phyloP scores from a whole-genome alignment of 2,888 invertebrate genomes.

The Tipula unca region DNA sequence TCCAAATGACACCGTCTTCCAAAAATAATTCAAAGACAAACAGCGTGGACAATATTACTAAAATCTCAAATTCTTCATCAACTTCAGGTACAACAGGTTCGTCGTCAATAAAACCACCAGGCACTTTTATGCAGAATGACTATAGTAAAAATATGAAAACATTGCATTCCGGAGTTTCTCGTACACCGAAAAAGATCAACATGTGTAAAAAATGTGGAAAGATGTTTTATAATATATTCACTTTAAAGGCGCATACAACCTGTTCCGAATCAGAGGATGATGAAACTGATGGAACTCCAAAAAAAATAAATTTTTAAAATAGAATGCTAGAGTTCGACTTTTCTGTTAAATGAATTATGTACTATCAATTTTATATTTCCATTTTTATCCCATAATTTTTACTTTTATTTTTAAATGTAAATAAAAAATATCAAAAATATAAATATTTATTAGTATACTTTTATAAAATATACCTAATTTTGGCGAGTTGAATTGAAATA shows the following conservation, averaged over 20 bases:
- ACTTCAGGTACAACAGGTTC: not conserved
- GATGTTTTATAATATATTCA: not conserved
- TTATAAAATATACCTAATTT: too few relatives aligned
- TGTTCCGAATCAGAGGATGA: not conserved
- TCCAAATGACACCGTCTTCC: not conserved
- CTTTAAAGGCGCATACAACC: not conserved
- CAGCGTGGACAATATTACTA: not conserved
- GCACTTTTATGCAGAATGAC: not conserved
- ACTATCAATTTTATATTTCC: too few relatives aligned
- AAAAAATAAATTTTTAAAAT: too few relatives aligned
- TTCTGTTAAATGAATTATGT: too few relatives aligned
- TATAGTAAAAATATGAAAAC: not conserved
- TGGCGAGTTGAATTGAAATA: too few relatives aligned
- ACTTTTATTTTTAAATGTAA: not conserved
- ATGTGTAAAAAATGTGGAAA: not conserved
- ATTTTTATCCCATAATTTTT: not conserved
- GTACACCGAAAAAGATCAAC: not conserved
- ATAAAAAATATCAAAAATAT: not conserved
- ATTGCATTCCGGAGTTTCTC: not conserved
- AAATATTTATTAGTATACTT: not conserved
- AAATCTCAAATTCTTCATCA: not conserved
- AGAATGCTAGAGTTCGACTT: too few relatives aligned
- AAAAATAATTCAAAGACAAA: not conserved
- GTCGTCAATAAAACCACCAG: not conserved
- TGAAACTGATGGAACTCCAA: not conserved